Base-by-base conservation (phyloP, 2,888 invertebrate genomes). In the Leptopilina myrica region DNA sequence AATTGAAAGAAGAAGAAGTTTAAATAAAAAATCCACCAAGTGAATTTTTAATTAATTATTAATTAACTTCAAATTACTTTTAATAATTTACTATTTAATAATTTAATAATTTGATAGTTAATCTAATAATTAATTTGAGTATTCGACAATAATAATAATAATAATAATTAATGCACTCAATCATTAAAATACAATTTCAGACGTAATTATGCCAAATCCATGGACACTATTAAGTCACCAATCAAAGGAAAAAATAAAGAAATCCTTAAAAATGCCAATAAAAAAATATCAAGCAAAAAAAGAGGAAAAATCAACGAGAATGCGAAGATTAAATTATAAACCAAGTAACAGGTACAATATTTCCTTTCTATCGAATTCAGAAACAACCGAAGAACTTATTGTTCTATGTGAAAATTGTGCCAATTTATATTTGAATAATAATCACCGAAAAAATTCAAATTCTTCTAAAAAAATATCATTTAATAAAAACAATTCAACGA, bases 301-400 rank as follows among this genome's bases (percentile, higher is more conserved):
- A n/a, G 73, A 49, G 33, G 81, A 79, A 69, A 86, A 82, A 12
- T 56, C 79, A 20, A 85, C 86, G 1, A 85, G 82, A 5, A 81
- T 86, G 43, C 89, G 80, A 78, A 81, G 81, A 20, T 87, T 83
- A 81, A 86, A 82, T 81, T 90, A 91, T 76, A 88, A 84, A 78
- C 89, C 90, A 11, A 87, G 85, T 79, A 89, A 88, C 84, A 90
- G 89, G 90, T 91, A 91, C 67, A 80, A 62, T n/a, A 56, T 64
- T 64, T 64, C 20, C 46, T 75, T 46, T 0, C 20, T 53, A 49
- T 20, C 69, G 12, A 67, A 64, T 66, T 40, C 66, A n/a, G 65
- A 64, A 5, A 33, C 78, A 53, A 67, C 26, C 15, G 49, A 33
- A 69, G 15, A 78, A 79, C n/a, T 76, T 3, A 33, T 33, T 67